Percentiles rank a stretch among this genome's conserved stretches.
These are phyloP conservation scores for Vimba vimba DNA, from an alignment of 2,113 vertebrate genomes.

Conservation along the genomic window DNA sequence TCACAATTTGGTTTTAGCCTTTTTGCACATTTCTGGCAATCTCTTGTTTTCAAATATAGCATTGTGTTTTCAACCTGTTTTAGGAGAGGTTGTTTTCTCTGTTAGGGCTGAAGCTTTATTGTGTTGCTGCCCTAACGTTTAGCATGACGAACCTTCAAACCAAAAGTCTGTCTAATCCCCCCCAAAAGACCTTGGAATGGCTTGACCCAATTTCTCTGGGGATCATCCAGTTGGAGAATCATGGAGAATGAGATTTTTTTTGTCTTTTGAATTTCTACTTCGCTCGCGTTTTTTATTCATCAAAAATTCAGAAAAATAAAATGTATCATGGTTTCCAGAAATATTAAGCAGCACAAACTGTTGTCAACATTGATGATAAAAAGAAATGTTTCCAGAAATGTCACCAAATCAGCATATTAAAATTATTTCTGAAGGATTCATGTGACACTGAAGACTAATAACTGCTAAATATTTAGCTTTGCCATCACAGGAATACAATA, in stretches of 20 bases:
- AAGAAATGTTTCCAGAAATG: too few species aligned
- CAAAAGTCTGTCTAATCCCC: constrained; percentile 42
- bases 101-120: neutral
- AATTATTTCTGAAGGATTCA: neutral
- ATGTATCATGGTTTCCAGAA: neutral
- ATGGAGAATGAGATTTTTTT: constrained; percentile 20
- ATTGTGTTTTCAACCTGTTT: neutral
- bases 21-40: neutral
- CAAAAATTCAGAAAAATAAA: too few species aligned
- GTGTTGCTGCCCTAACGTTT: constrained; percentile 18
- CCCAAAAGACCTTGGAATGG: constrained; percentile 28
- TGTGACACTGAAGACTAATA: neutral
- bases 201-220: constrained; percentile 48
- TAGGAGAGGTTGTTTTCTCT: neutral
- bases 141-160: constrained; percentile 40
- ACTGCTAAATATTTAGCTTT: neutral
- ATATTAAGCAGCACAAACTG: neutral
- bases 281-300: too few species aligned
- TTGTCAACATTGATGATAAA: neutral
- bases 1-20: neutral
- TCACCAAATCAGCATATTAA: too few species aligned
- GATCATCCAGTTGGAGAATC: constrained; percentile 58
- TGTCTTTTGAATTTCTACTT: neutral
- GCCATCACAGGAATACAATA: neutral
- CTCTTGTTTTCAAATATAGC: constrained; percentile 9